phyloP scores from a whole-genome alignment of 2,888 invertebrate species.

The Netelia fuscicornis region DNA sequence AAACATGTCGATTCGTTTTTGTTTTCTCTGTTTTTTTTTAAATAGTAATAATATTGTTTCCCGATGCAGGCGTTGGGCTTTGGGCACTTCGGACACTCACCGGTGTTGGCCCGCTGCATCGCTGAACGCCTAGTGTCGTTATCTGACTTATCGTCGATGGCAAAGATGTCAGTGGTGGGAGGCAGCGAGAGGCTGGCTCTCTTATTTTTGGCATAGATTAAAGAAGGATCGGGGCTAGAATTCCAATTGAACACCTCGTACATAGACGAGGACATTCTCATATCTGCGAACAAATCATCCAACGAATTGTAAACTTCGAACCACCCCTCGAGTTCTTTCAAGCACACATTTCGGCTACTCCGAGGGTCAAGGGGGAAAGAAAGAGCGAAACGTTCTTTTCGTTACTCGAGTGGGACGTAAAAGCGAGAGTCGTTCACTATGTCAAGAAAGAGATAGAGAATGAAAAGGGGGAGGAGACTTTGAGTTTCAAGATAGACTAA shows the following conservation, averaged over 20 bases:
- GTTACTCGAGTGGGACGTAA: not conserved
- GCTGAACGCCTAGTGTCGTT: slow-evolving; percentile 83
- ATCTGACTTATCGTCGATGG: slow-evolving; percentile 83
- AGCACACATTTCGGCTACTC: slow-evolving; percentile 15
- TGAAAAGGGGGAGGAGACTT: slow-evolving; percentile 29
- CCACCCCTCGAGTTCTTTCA: not conserved
- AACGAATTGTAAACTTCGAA: slow-evolving; percentile 57
- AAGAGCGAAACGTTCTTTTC: slow-evolving; percentile 9
- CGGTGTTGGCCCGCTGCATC: slow-evolving; percentile 83
- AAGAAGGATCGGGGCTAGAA: slow-evolving; percentile 83
- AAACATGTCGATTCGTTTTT: not conserved
- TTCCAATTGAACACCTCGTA: slow-evolving; percentile 91
- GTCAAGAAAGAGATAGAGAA: not conserved
- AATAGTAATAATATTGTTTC: slow-evolving; percentile 38
- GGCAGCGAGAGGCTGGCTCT: slow-evolving; percentile 84
- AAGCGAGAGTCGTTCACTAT: slow-evolving; percentile 10
- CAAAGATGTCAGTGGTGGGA: slow-evolving; percentile 84
- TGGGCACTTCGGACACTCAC: slow-evolving; percentile 79
- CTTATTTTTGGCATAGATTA: slow-evolving; percentile 84
- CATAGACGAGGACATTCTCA: slow-evolving; percentile 90
- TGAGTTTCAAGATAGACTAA: slow-evolving; percentile 60
- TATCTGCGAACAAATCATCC: slow-evolving; percentile 86
- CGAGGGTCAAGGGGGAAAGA: not conserved
- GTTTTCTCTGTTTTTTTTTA: not conserved
- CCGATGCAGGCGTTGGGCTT: slow-evolving; percentile 68